These are phyloP conservation scores for Gymnothorax javanicus DNA, from an alignment of 2,797 vertebrate genomes.

Conservation along the genomic window DNA sequence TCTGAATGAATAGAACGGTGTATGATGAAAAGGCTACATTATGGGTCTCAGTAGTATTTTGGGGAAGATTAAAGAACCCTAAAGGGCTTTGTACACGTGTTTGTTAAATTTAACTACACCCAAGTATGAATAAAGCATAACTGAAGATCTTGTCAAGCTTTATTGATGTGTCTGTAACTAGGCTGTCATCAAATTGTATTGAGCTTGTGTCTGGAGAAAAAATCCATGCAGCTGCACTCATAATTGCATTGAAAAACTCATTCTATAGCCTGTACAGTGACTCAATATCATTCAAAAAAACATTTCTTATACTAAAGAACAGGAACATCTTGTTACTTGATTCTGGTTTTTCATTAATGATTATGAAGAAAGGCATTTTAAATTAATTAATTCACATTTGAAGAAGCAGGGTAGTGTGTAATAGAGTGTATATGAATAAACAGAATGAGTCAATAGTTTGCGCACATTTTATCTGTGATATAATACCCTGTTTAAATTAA, in stretches of 20 bases:
- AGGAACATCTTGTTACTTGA: not conserved
- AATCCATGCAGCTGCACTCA: slow-evolving; percentile 38
- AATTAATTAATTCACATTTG: not conserved
- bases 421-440: too few species aligned
- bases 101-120: slow-evolving; percentile 15
- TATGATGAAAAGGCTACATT: slow-evolving; percentile 54
- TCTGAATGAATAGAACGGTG: slow-evolving; percentile 36
- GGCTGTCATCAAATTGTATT: slow-evolving; percentile 39
- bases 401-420: not conserved
- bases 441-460: too few species aligned
- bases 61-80: slow-evolving; percentile 11
- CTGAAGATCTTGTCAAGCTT: slow-evolving; percentile 27
- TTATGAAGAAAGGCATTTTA: not conserved
- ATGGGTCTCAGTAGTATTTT: slow-evolving; percentile 30
- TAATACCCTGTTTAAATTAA: too few species aligned
- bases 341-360: not conserved
- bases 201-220: slow-evolving; percentile 23
- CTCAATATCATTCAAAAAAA: slow-evolving; percentile 38
- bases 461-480: too few species aligned
- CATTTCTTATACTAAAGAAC: slow-evolving; percentile 28
- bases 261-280: slow-evolving; percentile 26
- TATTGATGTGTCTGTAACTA: not conserved
- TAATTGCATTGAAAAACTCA: slow-evolving; percentile 35
- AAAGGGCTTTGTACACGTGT: slow-evolving; percentile 30
- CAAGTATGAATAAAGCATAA: slow-evolving; percentile 23